phyloP scores from a whole-genome alignment of 2,888 invertebrate genomes.

The Xanthorhoe designata region DNA sequence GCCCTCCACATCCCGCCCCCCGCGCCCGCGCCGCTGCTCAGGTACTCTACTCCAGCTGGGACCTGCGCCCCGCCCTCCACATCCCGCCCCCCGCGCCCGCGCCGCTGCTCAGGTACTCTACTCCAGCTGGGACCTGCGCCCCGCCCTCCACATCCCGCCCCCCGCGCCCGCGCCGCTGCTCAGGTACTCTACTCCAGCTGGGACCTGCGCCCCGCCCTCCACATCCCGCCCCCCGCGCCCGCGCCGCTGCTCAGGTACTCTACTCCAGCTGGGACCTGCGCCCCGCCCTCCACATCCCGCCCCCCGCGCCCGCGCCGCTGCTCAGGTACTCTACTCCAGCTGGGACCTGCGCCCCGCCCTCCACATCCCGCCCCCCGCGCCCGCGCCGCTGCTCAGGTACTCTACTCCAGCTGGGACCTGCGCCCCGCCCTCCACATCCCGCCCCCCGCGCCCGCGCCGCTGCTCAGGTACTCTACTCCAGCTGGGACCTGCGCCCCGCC shows the following conservation, averaged over 20 bases:
- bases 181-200: slow-evolving; percentile 89
- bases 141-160: slow-evolving; percentile 86
- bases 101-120: slow-evolving; percentile 63
- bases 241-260: slow-evolving; percentile 48
- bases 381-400: slow-evolving; percentile 49
- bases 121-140: slow-evolving; percentile 93
- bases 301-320: slow-evolving; percentile 45
- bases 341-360: slow-evolving; percentile 92
- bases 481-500: too few relatives aligned
- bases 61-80: slow-evolving; percentile 88
- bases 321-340: slow-evolving; percentile 73
- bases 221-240: slow-evolving; percentile 71
- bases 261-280: slow-evolving; percentile 91
- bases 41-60: slow-evolving; percentile 91
- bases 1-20: slow-evolving; percentile 85
- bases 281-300: slow-evolving; percentile 86
- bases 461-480: slow-evolving; percentile 45
- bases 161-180: slow-evolving; percentile 31
- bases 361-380: slow-evolving; percentile 75
- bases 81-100: slow-evolving; percentile 64
- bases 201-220: slow-evolving; percentile 90
- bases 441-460: slow-evolving; percentile 45
- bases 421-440: slow-evolving; percentile 87
- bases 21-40: slow-evolving; percentile 22
- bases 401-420: slow-evolving; percentile 90